Evolutionary conservation across 2,888 invertebrate genomes (phyloP).

Genomic region (Panorpa germanica): DNA sequence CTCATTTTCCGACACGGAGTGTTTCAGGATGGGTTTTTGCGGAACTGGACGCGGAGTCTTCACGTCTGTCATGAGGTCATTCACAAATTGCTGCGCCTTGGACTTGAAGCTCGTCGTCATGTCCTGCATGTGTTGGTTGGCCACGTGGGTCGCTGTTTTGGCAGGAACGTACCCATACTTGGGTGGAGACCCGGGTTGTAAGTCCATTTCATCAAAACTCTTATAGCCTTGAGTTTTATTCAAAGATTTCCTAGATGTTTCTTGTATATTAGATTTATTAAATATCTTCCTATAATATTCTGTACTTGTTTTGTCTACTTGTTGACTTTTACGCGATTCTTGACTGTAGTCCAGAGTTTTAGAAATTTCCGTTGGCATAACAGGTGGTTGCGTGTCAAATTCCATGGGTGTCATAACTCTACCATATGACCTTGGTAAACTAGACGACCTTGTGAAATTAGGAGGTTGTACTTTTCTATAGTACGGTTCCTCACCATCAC

Average conservation of each 20-base stretch:
- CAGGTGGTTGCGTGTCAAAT: slow-evolving; percentile 33
- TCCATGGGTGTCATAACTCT: slow-evolving; percentile 38
- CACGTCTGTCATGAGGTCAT: slow-evolving; percentile 41
- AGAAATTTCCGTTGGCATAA: slow-evolving; percentile 22
- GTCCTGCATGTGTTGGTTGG: slow-evolving; percentile 40
- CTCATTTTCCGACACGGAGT: slow-evolving; percentile 23
- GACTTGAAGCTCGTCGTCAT: slow-evolving; percentile 48
- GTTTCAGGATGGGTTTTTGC: slow-evolving; percentile 25
- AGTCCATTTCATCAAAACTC: slow-evolving; percentile 21
- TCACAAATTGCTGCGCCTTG: slow-evolving; percentile 46
- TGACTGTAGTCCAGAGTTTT: no score
- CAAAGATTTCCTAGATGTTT: no score
- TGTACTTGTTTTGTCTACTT: no score
- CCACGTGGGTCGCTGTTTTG: slow-evolving; percentile 20
- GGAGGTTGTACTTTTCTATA: slow-evolving; percentile 44
- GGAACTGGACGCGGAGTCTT: slow-evolving; percentile 20
- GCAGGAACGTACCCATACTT: slow-evolving; percentile 33
- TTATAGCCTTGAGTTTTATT: no score
- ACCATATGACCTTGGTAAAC: slow-evolving; percentile 27
- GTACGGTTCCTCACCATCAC: slow-evolving; percentile 33
- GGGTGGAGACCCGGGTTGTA: slow-evolving; percentile 37
- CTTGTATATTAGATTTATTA: no score
- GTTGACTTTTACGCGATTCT: no score
- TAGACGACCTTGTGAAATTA: slow-evolving; percentile 25
- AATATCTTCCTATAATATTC: no score